Percentiles rank a stretch among this genome's conserved stretches.
Conservation (phyloP, 2,113 vertebrate genomes). For the Myxocyprinus asiaticus region DNA sequence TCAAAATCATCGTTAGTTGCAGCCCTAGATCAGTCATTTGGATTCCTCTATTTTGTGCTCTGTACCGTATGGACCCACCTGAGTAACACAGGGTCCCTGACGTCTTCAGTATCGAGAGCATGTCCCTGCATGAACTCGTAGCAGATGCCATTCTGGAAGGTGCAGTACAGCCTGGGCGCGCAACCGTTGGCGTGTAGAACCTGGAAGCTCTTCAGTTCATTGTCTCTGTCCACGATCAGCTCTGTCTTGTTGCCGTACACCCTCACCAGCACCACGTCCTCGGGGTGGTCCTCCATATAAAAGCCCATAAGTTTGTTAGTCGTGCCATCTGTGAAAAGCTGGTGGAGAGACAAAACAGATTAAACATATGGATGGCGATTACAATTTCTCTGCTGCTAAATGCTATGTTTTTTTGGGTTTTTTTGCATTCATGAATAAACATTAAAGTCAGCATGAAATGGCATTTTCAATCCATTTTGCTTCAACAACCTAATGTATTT, state of each 20-base stretch:
- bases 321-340: constrained; percentile 96
- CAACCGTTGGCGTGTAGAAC: constrained; percentile 90
- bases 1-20: too few species aligned
- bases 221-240: constrained; percentile 92
- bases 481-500: too few species aligned
- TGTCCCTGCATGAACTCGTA: constrained; percentile 93
- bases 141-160: constrained; percentile 95
- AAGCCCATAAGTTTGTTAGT: constrained; percentile 97
- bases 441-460: too few species aligned
- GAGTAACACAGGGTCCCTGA: constrained; percentile 85
- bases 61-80: constrained; percentile 71
- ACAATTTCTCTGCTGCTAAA: neutral
- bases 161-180: constrained; percentile 93
- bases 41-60: neutral
- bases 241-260: constrained; percentile 93
- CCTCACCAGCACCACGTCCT: constrained; percentile 88
- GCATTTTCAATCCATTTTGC: too few species aligned
- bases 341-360: neutral
- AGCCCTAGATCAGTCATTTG: neutral
- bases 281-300: constrained; percentile 83
- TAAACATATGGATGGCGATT: neutral
- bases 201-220: constrained; percentile 94
- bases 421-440: too few species aligned
- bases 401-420: neutral
- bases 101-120: constrained; percentile 86